Evolutionary conservation across 2,888 invertebrate genomes (phyloP).

Genomic region (Trachelus iudaicus): DNA sequence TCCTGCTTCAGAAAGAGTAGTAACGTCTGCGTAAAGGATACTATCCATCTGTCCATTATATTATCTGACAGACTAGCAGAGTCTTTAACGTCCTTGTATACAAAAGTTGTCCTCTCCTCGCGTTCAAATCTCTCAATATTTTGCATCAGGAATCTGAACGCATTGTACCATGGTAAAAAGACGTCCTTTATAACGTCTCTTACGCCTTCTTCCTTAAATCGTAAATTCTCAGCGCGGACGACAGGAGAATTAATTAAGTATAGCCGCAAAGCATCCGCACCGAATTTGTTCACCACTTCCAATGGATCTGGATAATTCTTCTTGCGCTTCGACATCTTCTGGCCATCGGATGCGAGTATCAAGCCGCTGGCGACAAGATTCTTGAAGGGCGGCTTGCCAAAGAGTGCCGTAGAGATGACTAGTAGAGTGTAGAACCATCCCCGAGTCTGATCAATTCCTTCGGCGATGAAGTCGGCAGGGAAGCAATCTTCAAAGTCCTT

Average conservation of each 20-base stretch:
- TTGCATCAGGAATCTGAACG: conserved; percentile 93
- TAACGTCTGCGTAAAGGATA: conserved; percentile 95
- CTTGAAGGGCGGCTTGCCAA: conserved; percentile 96
- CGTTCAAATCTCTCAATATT: conserved; percentile 86
- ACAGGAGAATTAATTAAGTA: conserved; percentile 99
- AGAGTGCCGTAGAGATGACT: conserved; percentile 95
- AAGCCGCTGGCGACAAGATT: conserved; percentile 97
- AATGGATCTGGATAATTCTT: conserved; percentile 99
- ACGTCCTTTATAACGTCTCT: conserved; percentile 96
- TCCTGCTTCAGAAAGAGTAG: conserved; percentile 89
- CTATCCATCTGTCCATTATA: conserved; percentile 97
- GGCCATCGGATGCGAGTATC: conserved; percentile 95
- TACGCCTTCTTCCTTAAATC: conserved; percentile 98
- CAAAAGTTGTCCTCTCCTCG: conserved; percentile 69
- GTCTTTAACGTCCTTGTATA: conserved; percentile 58
- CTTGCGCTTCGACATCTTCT: conserved; percentile 99
- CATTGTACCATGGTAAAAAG: conserved; percentile 96
- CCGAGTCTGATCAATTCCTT: conserved; percentile 97
- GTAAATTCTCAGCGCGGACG: conserved; percentile 94
- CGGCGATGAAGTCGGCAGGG: conserved; percentile 99
- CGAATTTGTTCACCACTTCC: conserved; percentile 89
- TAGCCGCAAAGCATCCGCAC: conserved; percentile 95
- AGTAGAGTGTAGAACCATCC: conserved; percentile 99
- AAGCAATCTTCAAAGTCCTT: conserved; percentile 91
- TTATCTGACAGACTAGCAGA: conserved; percentile 66